Evolutionary conservation across 2,888 invertebrate genomes (phyloP).

Genomic region (Leptodirus hochenwartii): DNA sequence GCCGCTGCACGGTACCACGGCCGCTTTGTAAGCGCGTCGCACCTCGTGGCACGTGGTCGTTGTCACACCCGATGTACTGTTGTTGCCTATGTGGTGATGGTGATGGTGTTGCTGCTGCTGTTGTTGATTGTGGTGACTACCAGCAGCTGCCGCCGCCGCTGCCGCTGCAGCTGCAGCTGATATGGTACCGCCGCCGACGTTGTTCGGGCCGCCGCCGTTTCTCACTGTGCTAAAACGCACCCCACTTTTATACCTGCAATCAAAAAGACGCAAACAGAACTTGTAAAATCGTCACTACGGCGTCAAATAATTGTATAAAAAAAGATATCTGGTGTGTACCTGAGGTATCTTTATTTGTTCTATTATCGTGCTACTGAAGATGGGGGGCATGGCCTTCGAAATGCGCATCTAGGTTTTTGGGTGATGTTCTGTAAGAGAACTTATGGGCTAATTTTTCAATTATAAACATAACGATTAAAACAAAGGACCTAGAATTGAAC

Average conservation of each 20-base stretch:
- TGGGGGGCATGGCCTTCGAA: no score
- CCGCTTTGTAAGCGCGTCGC: conserved; percentile 28
- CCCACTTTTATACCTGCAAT: conserved; percentile 37
- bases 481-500: no score
- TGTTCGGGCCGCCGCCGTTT: conserved; percentile 16
- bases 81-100: conserved; percentile 32
- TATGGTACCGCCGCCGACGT: conserved; percentile 26
- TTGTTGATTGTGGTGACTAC: conserved; percentile 13
- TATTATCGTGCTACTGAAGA: no score
- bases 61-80: conserved; percentile 16
- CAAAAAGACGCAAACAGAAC: conserved; percentile 12
- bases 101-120: conserved; percentile 17
- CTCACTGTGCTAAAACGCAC: conserved; percentile 27
- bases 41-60: conserved; percentile 27
- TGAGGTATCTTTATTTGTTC: no score
- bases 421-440: no score
- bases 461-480: no score
- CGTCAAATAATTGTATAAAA: no score
- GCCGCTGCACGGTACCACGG: conserved; percentile 30
- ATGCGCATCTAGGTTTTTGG: no score
- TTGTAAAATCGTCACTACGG: no score
- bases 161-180: conserved; percentile 12
- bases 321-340: no score
- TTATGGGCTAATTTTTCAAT: no score
- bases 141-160: conserved; percentile 22